These are phyloP conservation scores for Phyto melanocephala DNA, from an alignment of 2,888 invertebrate genomes.

Conservation along the genomic window DNA sequence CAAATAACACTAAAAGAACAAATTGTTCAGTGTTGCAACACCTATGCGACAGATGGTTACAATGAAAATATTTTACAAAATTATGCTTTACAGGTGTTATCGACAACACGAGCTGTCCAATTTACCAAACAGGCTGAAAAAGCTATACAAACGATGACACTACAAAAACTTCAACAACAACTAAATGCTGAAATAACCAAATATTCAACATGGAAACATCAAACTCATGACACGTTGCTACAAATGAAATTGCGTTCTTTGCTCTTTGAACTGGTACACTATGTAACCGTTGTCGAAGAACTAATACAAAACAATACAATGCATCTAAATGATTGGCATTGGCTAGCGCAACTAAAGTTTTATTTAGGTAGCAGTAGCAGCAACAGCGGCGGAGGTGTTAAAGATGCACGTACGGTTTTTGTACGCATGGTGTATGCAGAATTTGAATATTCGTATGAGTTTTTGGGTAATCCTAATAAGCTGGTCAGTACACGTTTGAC, in stretches of 20 bases:
- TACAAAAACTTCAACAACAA: conserved; percentile 80
- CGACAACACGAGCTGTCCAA: conserved; percentile 89
- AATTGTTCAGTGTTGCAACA: conserved; percentile 81
- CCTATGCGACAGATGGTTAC: conserved; percentile 72
- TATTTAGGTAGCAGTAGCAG: conserved; percentile 80
- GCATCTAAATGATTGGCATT: conserved; percentile 89
- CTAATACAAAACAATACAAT: conserved; percentile 86
- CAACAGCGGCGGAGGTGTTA: neutral
- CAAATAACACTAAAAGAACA: conserved; percentile 86
- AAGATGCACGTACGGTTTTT: conserved; percentile 66
- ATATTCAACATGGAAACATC: conserved; percentile 73
- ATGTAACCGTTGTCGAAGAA: conserved; percentile 89
- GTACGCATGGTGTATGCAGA: conserved; percentile 95
- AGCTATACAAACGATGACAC: conserved; percentile 84
- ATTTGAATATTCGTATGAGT: conserved; percentile 98
- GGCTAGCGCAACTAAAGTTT: conserved; percentile 96
- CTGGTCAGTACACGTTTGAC: conserved; percentile 97
- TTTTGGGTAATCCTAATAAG: conserved; percentile 96
- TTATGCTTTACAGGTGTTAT: conserved; percentile 85
- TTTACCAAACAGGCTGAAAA: conserved; percentile 92
- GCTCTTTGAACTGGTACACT: conserved; percentile 95
- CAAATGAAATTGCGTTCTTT: conserved; percentile 94
- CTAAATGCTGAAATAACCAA: conserved; percentile 79
- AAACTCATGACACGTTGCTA: conserved; percentile 81
- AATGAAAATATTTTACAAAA: conserved; percentile 79